A percentile compares a stretch with the other conserved stretches of the same genome.
Conservation (phyloP, 2,888 invertebrate genomes). For the Unio delphinus region DNA sequence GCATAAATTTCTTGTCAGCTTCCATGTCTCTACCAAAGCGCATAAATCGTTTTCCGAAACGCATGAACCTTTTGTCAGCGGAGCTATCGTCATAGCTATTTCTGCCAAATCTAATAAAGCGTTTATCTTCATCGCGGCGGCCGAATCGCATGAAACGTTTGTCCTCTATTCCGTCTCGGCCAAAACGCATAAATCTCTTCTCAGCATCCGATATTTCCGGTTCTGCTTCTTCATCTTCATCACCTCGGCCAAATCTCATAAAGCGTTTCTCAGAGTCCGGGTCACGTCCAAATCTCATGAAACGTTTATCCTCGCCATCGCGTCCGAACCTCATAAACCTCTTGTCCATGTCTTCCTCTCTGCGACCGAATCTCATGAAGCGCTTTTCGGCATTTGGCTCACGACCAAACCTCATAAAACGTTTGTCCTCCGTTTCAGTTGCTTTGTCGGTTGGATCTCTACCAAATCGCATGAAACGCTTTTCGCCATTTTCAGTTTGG, state of each 20-base stretch:
- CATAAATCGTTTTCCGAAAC: conserved; percentile 50
- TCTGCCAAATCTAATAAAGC: conserved; percentile 60
- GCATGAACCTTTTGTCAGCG: conserved; percentile 48
- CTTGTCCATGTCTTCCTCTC: conserved; percentile 32
- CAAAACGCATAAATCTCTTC: conserved; percentile 60
- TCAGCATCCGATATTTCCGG: conserved; percentile 13
- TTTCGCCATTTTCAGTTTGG: conserved; percentile 10
- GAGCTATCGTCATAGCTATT: conserved; percentile 17
- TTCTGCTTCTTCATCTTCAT: conserved; percentile 8
- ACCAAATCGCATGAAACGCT: conserved; percentile 40
- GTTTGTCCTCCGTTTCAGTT: conserved; percentile 33
- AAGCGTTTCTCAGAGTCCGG: conserved; percentile 27
- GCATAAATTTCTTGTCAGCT: conserved; percentile 52
- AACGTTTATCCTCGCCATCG: conserved; percentile 35
- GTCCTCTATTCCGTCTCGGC: conserved; percentile 29
- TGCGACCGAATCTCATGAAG: conserved; percentile 55
- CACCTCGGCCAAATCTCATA: conserved; percentile 31
- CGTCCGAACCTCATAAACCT: conserved; percentile 53
- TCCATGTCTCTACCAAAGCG: conserved; percentile 40
- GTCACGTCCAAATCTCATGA: conserved; percentile 43
- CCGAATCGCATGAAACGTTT: conserved; percentile 46
- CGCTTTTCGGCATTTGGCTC: conserved; percentile 43
- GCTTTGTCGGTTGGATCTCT: conserved; percentile 19
- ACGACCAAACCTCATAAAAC: conserved; percentile 56
- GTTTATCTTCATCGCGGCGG: conserved; percentile 39